Evolutionary conservation across 2,888 invertebrate species (phyloP), one percentile per base, ranked within the genome.

Genomic region (Rhagium mordax): DNA sequence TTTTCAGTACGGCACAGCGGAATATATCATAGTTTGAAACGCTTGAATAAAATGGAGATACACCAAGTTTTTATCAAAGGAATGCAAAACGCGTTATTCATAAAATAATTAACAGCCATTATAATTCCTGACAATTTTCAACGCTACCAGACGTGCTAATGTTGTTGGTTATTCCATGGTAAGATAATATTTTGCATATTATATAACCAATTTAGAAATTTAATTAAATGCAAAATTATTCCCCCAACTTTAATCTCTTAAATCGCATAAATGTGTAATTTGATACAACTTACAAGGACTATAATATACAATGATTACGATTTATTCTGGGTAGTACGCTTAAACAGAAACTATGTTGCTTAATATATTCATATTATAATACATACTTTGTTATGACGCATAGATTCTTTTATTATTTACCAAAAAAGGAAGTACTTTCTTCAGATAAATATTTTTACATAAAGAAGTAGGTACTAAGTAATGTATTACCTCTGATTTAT

Each of bases 31-130:
- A 47, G 20, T 61, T 61, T 21, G 47, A 18, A n/a, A 61, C n/a
- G 47, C 13, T 20, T 41, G 47, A 47, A 61, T 61, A 61, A 61
- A 61, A 61, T 59, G 2, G 15, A 16, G 4, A 59, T 59, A 59
- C 10, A 59, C 41, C n/a, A 59, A 33, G 2, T 0, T 55, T 18
- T 33, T 47, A 21, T 20, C 13, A 6, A 61, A 41, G 18, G 47
- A 41, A 47, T 20, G 18, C n/a, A 2, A 41, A 47, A 47, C 47
- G 47, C 21, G 41, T 61, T 61, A 61, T 47, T 47, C 20, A 61
- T 61, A 59, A 29, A 29, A 41, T 41, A 55, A 55, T 55, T 27
- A 55, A 27, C 27, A 27, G 27, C 13, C 24, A 27, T 24, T 55
- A 7, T 27, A n/a, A 55, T 27, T 55, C n/a, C 6, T 15, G 15